Conservation (phyloP, 2,888 invertebrate species). For the Polydrusus cervinus region DNA sequence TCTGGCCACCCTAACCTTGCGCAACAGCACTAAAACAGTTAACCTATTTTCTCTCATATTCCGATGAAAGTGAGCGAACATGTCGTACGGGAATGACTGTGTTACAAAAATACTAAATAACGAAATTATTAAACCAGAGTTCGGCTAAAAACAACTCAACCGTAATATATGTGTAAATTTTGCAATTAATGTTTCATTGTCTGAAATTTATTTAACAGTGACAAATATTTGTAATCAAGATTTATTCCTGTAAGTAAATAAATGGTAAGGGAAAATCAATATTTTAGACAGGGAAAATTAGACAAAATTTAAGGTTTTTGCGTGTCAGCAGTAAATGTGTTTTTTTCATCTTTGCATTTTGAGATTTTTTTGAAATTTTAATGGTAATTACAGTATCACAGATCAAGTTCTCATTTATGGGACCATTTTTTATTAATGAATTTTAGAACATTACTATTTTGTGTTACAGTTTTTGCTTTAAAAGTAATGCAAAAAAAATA, state of each 20-base stretch:
- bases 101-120: slow-evolving; percentile 4
- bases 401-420: too few relatives aligned
- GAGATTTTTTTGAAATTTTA: too few relatives aligned
- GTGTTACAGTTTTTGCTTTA: too few relatives aligned
- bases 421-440: too few relatives aligned
- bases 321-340: too few relatives aligned
- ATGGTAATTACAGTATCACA: too few relatives aligned
- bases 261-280: slow-evolving; percentile 14
- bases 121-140: slow-evolving; percentile 6
- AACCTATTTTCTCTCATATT: slow-evolving; percentile 15
- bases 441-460: too few relatives aligned
- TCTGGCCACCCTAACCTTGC: slow-evolving; percentile 14
- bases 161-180: neutral
- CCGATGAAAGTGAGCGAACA: slow-evolving; percentile 19
- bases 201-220: neutral
- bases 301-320: neutral
- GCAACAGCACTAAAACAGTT: slow-evolving; percentile 1
- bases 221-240: neutral
- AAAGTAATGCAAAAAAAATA: too few relatives aligned
- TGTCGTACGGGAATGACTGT: neutral
- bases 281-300: neutral
- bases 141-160: neutral
- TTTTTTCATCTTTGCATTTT: too few relatives aligned
- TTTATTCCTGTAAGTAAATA: neutral
- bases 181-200: slow-evolving; percentile 6